phyloP scores from a whole-genome alignment of 30 jellyfish, hydroid and myxozoan species.

The Aurelia coerulea region DNA sequence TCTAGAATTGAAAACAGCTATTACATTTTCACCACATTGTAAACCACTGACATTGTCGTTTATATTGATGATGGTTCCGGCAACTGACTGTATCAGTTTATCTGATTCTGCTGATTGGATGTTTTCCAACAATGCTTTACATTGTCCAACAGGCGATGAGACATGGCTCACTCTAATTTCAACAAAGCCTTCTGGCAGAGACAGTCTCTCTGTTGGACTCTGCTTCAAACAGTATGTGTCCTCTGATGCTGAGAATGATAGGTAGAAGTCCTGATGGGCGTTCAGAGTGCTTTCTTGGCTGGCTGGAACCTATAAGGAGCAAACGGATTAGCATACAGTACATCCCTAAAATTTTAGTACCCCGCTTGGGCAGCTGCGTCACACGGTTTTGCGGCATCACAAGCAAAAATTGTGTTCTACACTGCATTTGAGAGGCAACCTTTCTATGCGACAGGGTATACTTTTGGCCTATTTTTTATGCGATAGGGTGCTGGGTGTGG shows the following conservation, averaged over 20 bases:
- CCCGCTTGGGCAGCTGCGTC: too few species aligned
- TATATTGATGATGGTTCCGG: conserved; percentile 15
- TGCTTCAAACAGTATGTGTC: conserved; percentile 26
- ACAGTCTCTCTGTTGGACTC: not conserved
- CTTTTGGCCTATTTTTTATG: too few species aligned
- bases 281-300: not conserved
- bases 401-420: too few species aligned
- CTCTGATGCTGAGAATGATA: conserved; percentile 45
- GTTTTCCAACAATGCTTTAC: conserved; percentile 33
- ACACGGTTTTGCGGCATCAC: too few species aligned
- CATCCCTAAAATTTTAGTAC: too few species aligned
- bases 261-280: conserved; percentile 13
- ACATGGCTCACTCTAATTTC: conserved; percentile 15
- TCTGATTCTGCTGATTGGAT: conserved; percentile 9
- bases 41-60: conserved; percentile 4
- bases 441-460: too few species aligned
- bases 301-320: too few species aligned
- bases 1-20: conserved; percentile 42
- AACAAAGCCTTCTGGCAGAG: conserved; percentile 15
- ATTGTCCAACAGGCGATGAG: conserved; percentile 49
- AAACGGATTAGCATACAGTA: too few species aligned
- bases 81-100: conserved; percentile 32
- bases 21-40: conserved; percentile 43
- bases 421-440: too few species aligned
- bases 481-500: too few species aligned